Evolutionary conservation across 1,140 invertebrate species (phyloP), one percentile per base, ranked within the genome.

Genomic region (Dolichoris vasculosae): DNA sequence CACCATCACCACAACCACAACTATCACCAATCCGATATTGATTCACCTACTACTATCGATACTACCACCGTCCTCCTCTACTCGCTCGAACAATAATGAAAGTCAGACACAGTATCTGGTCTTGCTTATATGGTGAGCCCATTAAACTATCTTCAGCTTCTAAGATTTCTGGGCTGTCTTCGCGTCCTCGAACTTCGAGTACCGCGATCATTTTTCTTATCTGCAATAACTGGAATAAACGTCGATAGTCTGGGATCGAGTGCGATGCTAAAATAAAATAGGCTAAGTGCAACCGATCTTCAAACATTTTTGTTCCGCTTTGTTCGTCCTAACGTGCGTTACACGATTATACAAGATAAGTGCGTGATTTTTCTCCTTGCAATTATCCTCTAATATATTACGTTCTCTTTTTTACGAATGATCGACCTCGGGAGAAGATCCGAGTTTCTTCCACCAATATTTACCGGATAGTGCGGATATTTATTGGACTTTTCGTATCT

Each of bases 121-220:
- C 90, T 89, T 88, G 88, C 84, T 88, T 90, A 89, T 88, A 93
- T 89, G 92, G 92, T 93, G 92, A 93, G 92, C 90, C 87, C 84
- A 77, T 77, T 77, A 84, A 67, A 84, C 81, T 85, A 89, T 55
- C 84, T 80, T 77, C 55, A 67, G 32, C 51, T 71, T 83, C 76
- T 84, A 67, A 84, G 35, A 51, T 73, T 79, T 59, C 15, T 67
- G 48, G 76, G 77, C 67, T 85, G 83, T 46, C 77, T 85, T 85
- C 77, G 83, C 63, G 59, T 73, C 38, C 48, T 76, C n/a, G 1
- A n/a, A 15, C 15, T 4, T 40, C 9, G 48, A 78, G 32, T 59
- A 32, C 15, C 9, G 15, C 3, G 63, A 64, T 30, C 30, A 15
- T 55, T 55, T 11, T 55, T 55, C 51, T 55, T 55, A 55, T 55